phyloP scores from a whole-genome alignment of 2,888 invertebrate genomes.

The Trachelus iudaicus region DNA sequence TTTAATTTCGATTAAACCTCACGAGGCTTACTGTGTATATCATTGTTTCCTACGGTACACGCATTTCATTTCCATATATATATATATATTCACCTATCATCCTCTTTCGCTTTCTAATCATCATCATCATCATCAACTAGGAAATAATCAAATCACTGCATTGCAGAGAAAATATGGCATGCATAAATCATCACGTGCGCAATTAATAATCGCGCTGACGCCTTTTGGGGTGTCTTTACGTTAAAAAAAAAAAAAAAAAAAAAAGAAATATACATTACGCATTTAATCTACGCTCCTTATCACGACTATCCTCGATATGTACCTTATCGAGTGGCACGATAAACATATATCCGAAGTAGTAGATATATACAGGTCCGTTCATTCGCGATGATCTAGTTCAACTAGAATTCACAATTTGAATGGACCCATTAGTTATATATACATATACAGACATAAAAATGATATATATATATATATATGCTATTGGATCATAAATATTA shows the following conservation, averaged over 20 bases:
- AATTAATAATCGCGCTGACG: background rate
- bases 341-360: background rate
- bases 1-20: background rate
- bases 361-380: background rate
- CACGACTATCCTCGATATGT: background rate
- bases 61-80: background rate
- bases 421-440: background rate
- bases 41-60: background rate
- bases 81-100: background rate
- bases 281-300: background rate
- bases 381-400: background rate
- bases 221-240: conserved; percentile 13
- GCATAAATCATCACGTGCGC: background rate
- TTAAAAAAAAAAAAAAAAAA: background rate
- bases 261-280: background rate
- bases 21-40: background rate
- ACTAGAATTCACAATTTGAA: background rate
- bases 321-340: background rate
- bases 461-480: background rate
- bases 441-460: no score
- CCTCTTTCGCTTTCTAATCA: background rate
- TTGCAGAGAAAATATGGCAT: conserved; percentile 28
- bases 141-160: conserved; percentile 49
- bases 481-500: background rate
- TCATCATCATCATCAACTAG: conserved; percentile 15